Evolutionary conservation across 2,888 invertebrate species (phyloP), one percentile per base, ranked within the genome.

Genomic region (Halictus quadricinctus): DNA sequence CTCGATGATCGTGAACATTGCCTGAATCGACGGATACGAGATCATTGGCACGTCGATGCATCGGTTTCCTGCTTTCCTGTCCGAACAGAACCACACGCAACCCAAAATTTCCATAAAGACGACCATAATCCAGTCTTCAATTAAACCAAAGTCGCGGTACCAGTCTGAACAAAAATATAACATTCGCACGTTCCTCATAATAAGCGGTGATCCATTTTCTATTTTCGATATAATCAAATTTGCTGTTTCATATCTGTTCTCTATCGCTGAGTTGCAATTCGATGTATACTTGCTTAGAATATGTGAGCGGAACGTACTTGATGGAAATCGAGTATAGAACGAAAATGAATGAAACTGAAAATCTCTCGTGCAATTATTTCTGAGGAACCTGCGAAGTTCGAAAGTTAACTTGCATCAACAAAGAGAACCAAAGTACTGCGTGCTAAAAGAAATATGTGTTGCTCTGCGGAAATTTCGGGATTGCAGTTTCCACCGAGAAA

Each of bases 1-100:
- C 74, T 86, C 80, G 89, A 89, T 70, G 80, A 82, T 81, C 85
- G 80, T 82, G 75, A 69, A 69, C 72, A 78, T 74, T 58, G 60
- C 46, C 60, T 76, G 18, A n/a, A 54, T 70, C 25, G n/a, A 41
- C 43, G 70, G 70, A 43, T 12, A 41, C 43, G 43, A 41, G 43
- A 43, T 43, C n/a, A 43, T 70, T 70, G 70, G n/a, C 43, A n/a
- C 70, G 41, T 70, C 13, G 69, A 21, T 43, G 43, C 70, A 70
- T 69, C 69, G 43, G n/a, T 43, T 70, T 43, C 12, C 43, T 70
- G 41, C n/a, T 70, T 70, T 41, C n/a, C 43, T 70, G 70, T 70
- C 43, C 43, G 43, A 43, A n/a, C 41, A n/a, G 6, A n/a, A n/a
- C 36, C 8, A 8, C 29, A 3, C 29, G 7, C 29, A 8, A 8